Percentiles rank a stretch among this genome's conserved stretches.
These are phyloP conservation scores for Psittacula cyanocephala DNA, from an alignment of 2,113 vertebrate genomes.

Conservation along the genomic window DNA sequence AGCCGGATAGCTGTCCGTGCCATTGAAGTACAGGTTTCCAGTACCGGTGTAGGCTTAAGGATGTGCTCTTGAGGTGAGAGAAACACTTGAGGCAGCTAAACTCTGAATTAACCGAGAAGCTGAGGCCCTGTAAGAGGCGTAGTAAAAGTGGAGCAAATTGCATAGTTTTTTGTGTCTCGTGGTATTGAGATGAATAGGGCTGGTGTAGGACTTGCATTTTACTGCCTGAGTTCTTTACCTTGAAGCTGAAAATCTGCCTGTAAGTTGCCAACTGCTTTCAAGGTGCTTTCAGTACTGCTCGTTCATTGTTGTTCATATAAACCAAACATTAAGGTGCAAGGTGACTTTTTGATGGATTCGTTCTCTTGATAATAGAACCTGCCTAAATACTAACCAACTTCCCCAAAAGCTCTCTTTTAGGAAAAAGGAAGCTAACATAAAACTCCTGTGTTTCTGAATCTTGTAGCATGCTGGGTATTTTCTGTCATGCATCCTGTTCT, in stretches of 20 bases:
- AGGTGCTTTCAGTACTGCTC: background rate
- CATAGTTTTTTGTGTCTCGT: background rate
- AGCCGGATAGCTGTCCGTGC: background rate
- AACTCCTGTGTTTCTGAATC: rapidly evolving
- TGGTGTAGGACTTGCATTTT: background rate
- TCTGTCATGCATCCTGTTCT: no score
- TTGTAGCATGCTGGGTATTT: background rate
- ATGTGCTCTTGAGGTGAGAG: background rate
- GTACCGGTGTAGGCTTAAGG: background rate
- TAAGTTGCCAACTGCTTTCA: background rate
- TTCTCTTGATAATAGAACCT: background rate
- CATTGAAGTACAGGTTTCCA: background rate
- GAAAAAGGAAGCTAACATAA: background rate
- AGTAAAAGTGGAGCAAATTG: background rate
- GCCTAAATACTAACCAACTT: background rate
- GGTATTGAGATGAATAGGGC: background rate
- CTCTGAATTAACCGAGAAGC: background rate
- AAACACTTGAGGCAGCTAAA: background rate
- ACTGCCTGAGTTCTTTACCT: background rate
- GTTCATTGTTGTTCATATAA: rapidly evolving
- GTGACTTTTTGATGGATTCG: background rate
- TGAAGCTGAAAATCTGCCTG: background rate
- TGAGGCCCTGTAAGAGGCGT: background rate
- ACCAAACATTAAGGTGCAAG: background rate
- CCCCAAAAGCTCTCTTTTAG: background rate